Evolutionary conservation across 2,888 invertebrate genomes (phyloP).

Genomic region (Heliconius ethilla): DNA sequence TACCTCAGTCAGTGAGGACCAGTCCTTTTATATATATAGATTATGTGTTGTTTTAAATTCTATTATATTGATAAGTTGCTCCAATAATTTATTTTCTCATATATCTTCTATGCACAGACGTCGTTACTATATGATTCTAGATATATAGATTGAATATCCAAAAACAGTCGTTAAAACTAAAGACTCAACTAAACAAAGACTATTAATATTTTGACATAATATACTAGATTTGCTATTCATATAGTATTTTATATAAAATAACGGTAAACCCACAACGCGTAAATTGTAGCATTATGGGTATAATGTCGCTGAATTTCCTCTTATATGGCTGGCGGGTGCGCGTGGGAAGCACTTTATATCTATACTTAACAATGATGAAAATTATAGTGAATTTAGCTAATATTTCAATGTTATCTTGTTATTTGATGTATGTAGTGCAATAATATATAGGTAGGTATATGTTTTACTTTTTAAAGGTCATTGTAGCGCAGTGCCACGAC

Average conservation of each 20-base stretch:
- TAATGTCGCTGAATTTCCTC: constrained; percentile 17
- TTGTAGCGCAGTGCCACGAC: not conserved
- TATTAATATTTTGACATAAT: not conserved
- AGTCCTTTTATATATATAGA: no score
- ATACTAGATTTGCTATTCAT: not conserved
- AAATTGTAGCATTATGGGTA: constrained; percentile 17
- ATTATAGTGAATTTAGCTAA: constrained; percentile 14
- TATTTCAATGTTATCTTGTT: constrained; percentile 7
- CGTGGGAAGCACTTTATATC: constrained; percentile 22
- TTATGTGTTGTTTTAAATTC: no score
- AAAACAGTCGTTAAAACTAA: not conserved
- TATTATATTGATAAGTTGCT: no score
- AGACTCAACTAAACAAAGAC: not conserved
- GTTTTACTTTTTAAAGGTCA: no score
- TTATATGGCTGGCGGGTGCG: constrained; percentile 10
- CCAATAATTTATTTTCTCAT: no score
- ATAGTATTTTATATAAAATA: constrained; percentile 14
- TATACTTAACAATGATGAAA: constrained; percentile 15
- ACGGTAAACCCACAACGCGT: constrained; percentile 21
- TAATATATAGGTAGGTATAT: not conserved
- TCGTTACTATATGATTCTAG: no score
- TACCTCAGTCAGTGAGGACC: no score
- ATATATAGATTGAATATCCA: no score
- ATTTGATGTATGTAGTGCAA: not conserved
- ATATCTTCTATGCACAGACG: no score